A percentile compares a stretch with the other conserved stretches of the same genome.
phyloP scores from a whole-genome alignment of 2,797 vertebrate genomes.

The Oreochromis mossambicus region DNA sequence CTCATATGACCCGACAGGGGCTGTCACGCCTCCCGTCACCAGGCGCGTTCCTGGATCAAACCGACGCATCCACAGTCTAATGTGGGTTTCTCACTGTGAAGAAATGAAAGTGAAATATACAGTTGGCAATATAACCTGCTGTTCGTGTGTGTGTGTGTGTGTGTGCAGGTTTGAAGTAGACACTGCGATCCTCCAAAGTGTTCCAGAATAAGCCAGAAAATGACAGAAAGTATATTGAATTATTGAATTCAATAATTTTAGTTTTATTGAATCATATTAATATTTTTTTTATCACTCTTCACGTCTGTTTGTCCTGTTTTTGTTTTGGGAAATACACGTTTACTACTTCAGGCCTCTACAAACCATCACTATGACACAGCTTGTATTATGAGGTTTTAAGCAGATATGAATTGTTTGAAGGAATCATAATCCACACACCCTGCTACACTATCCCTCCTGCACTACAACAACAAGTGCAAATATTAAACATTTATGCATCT shows the following conservation, averaged over 20 bases:
- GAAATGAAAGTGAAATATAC: background rate
- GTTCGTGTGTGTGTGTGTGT: background rate
- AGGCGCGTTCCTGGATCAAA: constrained; percentile 1
- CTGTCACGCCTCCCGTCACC: constrained; percentile 44
- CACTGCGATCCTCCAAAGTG: background rate
- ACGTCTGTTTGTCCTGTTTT: background rate
- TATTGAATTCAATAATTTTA: background rate
- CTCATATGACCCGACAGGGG: constrained; percentile 62
- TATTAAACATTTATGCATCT: background rate
- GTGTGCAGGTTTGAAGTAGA: background rate
- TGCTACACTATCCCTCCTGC: background rate
- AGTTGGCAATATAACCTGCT: background rate
- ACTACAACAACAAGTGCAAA: background rate
- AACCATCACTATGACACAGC: background rate
- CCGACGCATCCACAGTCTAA: background rate
- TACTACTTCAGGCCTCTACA: background rate
- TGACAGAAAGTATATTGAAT: fast-evolving
- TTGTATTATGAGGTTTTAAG: background rate
- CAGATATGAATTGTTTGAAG: background rate
- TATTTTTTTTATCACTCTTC: background rate
- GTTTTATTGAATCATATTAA: background rate
- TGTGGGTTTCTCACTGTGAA: background rate
- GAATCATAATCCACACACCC: background rate
- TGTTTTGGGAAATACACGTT: background rate
- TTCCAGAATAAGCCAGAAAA: background rate